Evolutionary conservation across 2,113 vertebrate genomes (phyloP).

Genomic region (Serilophus lunatus): DNA sequence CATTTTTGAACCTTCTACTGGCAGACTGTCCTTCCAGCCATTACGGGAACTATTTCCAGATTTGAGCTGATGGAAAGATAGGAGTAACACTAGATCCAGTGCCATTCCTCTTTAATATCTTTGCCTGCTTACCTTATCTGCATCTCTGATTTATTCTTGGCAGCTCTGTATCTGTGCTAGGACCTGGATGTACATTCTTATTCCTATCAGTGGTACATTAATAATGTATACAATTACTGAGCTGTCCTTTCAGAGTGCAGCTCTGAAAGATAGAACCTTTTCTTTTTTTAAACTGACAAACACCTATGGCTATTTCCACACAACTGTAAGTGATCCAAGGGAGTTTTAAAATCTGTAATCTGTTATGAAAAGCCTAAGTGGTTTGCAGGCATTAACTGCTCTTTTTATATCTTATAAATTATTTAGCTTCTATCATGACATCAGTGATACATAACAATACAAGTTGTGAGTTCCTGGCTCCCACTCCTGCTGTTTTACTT

Average conservation of each 20-base stretch:
- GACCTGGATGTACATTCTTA: not conserved
- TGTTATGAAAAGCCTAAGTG: not conserved
- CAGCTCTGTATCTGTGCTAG: not conserved
- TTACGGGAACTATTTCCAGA: slow-evolving; percentile 8
- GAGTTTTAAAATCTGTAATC: not conserved
- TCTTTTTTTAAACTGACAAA: not conserved
- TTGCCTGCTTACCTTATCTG: slow-evolving; percentile 25
- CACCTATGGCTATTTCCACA: not conserved
- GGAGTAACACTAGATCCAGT: not conserved
- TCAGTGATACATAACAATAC: not conserved
- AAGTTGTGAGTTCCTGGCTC: not conserved
- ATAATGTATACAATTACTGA: not conserved
- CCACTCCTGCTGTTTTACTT: not conserved
- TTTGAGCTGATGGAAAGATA: not conserved
- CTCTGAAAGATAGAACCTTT: not conserved
- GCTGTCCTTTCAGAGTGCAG: not conserved
- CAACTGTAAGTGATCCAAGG: not conserved
- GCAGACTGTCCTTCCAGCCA: slow-evolving; percentile 7
- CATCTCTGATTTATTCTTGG: slow-evolving; percentile 44
- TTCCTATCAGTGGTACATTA: not conserved
- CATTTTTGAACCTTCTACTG: slow-evolving; percentile 8
- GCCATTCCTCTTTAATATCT: not conserved
- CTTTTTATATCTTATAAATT: not conserved
- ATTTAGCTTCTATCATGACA: not conserved
- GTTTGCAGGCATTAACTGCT: not conserved